Base-by-base conservation (phyloP, 2,113 vertebrate genomes). In the Thomomys bottae region DNA sequence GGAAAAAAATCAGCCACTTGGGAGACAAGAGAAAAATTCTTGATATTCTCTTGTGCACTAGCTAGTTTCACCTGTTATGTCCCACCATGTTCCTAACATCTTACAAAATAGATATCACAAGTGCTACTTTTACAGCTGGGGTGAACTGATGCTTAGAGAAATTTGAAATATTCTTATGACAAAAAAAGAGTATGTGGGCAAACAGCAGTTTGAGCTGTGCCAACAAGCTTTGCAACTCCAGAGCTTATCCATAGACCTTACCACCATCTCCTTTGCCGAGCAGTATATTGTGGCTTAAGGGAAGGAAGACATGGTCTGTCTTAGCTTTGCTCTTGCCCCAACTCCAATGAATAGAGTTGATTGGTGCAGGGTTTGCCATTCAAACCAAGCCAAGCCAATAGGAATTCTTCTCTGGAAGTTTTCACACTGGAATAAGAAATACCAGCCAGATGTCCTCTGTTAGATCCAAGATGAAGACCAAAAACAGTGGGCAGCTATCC, bases 1-100 rank as follows among this genome's bases (percentile, higher is more conserved):
- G 45, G 18, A 54, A 54, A 54, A 81, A 95, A 95, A 95, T 78
- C 89, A 89, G 92, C 84, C 94, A 84, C 94, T 94, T 87, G 94
- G 92, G 94, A 96, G 88, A 90, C 40, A 91, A 64, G 10, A 23
- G 87, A 94, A 84, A 87, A 54, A 61, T 66, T 93, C 63, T 75
- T 92, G 87, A 92, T 81, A 64, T 40, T 36, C 20, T 75, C 34
- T 70, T 84, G 64, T 57, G 64, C 30, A 84, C 72, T 64, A 87
- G 28, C 80, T 88, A 95, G 77, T 81, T 84, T 87, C 86, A 87
- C 78, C 71, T 73, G 49, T 67, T 84, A 78, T 63, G 68, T 72
- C 36, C 49, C 64, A 81, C 26, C 54, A 73, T 77, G 40, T 32
- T 93, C 34, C 76, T 32, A 80, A 70, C 6, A 84, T 36, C 38